Base-by-base conservation (phyloP, 1,140 invertebrate genomes). In the Pomacea maculata region DNA sequence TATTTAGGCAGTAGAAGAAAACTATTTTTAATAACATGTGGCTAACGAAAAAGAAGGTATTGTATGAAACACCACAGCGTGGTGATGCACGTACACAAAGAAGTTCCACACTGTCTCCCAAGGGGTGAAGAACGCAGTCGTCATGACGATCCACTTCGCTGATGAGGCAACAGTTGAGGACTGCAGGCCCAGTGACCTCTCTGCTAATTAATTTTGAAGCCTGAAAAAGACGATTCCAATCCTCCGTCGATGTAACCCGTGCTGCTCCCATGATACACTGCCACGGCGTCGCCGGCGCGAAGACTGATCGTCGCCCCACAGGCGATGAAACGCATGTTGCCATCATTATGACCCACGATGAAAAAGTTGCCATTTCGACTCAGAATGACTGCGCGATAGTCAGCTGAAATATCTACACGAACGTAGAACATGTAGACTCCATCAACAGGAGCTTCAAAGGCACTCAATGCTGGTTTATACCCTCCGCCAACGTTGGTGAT, bases 241-340 rank as follows among this genome's bases (percentile, higher is more conserved):
- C 64, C 84, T 80, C 57, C 80, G 82, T 34, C 77, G 65, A n/a
- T 79, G 34, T 25, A 29, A 54, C 21, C 72, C 77, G 71, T 25
- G 25, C 21, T 63, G 57, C 21, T 71, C 79, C 64, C 55, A 79
- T 9, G 61, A 34, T 21, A 25, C 65, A 76, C 72, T 52, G 71
- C 75, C 34, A 64, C 57, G 64, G 11, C 71, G 65, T 75, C 75
- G 67, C 64, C 70, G 52, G 19, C 78, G 67, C 55, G 68, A 21
- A 55, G 54, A 76, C 54, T 73, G 72, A 75, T 71, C 75, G 61
- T 52, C 67, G 15, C 79, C 61, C 45, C 77, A 71, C 25, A 75
- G 75, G 64, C 45, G 54, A 75, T 72, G 74, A 8, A 15, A 57
- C 63, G 25, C 12, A 73, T 29, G 63, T 63, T 25, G 8, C 61